phyloP scores from a whole-genome alignment of 2,797 vertebrate genomes.

The Lates japonicus region DNA sequence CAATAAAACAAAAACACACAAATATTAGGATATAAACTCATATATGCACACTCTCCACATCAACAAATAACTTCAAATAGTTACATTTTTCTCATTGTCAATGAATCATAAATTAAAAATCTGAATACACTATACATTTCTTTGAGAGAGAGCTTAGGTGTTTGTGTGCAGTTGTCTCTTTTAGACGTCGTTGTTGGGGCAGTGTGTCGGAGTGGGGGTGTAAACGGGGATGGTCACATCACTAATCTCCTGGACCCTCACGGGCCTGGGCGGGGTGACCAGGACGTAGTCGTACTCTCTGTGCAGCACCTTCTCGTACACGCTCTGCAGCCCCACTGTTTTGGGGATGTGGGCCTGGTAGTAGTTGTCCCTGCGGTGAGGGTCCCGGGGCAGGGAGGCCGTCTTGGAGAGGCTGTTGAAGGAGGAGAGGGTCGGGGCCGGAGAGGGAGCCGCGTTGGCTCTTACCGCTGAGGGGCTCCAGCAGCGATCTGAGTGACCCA shows the following conservation, averaged over 20 bases:
- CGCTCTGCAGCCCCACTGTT: conserved; percentile 94
- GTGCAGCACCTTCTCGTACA: conserved; percentile 96
- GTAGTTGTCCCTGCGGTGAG: conserved; percentile 92
- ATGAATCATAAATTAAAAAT: conserved; percentile 70
- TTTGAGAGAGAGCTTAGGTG: conserved; percentile 45
- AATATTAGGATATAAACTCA: conserved; percentile 69
- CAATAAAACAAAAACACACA: conserved; percentile 73
- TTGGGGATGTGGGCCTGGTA: conserved; percentile 96
- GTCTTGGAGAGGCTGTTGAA: conserved; percentile 90
- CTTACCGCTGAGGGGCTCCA: conserved; percentile 94
- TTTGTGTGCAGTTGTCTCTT: conserved; percentile 25
- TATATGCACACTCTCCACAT: conserved; percentile 56
- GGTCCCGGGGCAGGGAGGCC: conserved; percentile 92
- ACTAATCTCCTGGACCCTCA: conserved; percentile 91
- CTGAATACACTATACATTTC: conserved; percentile 64
- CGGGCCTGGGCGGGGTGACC: conserved; percentile 89
- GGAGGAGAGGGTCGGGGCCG: conserved; percentile 85
- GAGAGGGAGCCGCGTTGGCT: conserved; percentile 84
- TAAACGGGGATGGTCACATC: conserved; percentile 92
- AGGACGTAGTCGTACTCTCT: conserved; percentile 93
- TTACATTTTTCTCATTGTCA: conserved; percentile 66
- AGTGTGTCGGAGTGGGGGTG: conserved; percentile 87
- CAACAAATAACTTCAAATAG: conserved; percentile 49
- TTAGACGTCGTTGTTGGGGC: conserved; percentile 81
- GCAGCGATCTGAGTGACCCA: conserved; percentile 98